Base-by-base conservation (phyloP, 2,797 vertebrate species). In the Thaleichthys pacificus region DNA sequence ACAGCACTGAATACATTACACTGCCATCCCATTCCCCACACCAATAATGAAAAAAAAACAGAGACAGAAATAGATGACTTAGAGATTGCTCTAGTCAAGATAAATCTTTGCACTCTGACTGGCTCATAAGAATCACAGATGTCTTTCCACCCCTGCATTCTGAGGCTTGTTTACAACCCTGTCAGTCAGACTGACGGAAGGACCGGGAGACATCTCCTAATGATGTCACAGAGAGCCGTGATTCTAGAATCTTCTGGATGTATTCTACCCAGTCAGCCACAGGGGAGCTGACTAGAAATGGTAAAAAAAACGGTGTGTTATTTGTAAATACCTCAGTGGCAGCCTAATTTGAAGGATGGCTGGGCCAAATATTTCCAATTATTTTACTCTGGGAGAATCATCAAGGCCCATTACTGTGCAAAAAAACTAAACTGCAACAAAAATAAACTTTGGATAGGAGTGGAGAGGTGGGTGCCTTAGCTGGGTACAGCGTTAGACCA, bases 201-300 rank as follows among this genome's bases (percentile, higher is more conserved):
- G 64, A 17, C 28, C 19, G 9, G 32, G 17, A 71, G 17, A 22
- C 7, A 3, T 14, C 26, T 22, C 15, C 19, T 57, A 21, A 21
- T 60, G 12, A 70, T n/a, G 30, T 21, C 28, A 63, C 51, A 12
- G 5, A 57, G 4, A 3, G 35, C 60, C 60, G 22, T 69, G 56
- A 69, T 72, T 72, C 62, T 58, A 70, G 38, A 77, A 21, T 32
- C 17, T 15, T n/a, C 8, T 57, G 15, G 54, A 61, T 6, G 32
- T 26, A 61, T 51, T 68, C 49, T 7, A 7, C 26, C 26, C 26
- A 4, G 49, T 26, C 62, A 42, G 21, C 14, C 14, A 35, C 17
- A 26, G 38, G 47, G 15, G 30, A 8, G 32, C 32, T 8, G 28
- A 35, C 32, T 35, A 35, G 8, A 35, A 17, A n/a, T 65, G 47